Conservation (phyloP, 2,113 vertebrate genomes). For the Erinaceus europaeus region DNA sequence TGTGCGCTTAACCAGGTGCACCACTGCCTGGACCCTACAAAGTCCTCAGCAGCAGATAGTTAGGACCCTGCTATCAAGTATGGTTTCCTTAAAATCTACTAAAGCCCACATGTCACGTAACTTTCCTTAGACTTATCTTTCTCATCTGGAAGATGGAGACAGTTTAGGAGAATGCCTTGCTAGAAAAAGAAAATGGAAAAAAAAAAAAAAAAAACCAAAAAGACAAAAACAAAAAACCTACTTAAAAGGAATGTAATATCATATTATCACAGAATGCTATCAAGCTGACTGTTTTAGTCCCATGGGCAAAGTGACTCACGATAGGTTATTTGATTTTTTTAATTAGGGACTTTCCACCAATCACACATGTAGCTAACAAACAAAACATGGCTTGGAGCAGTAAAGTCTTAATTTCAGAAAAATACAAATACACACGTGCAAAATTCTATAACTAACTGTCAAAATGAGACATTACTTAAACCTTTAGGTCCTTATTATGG, state of each 20-base stretch:
- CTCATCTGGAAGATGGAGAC: not conserved
- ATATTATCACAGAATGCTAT: not conserved
- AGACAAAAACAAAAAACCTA: not conserved
- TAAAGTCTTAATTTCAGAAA: not conserved
- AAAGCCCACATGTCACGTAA: not conserved
- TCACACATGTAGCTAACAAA: not conserved
- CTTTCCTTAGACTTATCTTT: not conserved
- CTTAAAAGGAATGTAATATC: not conserved
- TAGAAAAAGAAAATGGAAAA: not conserved
- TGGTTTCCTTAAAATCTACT: too few relatives aligned
- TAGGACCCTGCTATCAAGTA: not conserved
- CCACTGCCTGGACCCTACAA: too few relatives aligned
- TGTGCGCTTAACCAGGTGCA: too few relatives aligned
- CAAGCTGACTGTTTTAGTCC: not conserved
- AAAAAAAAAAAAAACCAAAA: too few relatives aligned
- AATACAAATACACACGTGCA: not conserved
- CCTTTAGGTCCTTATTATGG: not conserved
- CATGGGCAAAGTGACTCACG: not conserved
- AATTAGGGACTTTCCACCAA: conserved; percentile 15
- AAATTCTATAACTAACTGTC: not conserved
- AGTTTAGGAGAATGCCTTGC: not conserved
- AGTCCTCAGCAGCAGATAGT: too few relatives aligned
- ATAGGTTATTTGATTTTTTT: not conserved
- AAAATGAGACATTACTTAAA: not conserved
- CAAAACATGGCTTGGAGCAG: not conserved